phyloP scores from a whole-genome alignment of 2,888 invertebrate species.

The Cylloceria caligata region DNA sequence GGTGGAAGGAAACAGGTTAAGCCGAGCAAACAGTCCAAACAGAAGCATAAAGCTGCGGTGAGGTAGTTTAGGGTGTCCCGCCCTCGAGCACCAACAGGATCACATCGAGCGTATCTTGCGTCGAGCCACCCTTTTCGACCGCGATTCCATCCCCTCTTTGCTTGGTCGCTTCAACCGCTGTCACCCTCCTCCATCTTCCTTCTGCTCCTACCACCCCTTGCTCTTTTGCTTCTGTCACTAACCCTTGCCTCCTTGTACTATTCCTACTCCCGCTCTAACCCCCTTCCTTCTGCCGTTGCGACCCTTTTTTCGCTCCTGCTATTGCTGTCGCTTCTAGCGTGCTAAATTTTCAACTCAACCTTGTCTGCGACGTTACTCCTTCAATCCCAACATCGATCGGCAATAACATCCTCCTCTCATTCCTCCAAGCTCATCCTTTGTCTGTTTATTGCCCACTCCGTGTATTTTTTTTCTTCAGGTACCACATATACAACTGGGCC shows the following conservation, averaged over 20 bases:
- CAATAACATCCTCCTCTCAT: slow-evolving; percentile 24
- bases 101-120: slow-evolving; percentile 40
- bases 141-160: slow-evolving; percentile 19
- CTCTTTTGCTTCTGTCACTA: slow-evolving; percentile 34
- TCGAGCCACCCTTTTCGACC: slow-evolving; percentile 50
- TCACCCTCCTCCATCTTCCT: slow-evolving; percentile 42
- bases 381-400: slow-evolving; percentile 23
- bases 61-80: slow-evolving; percentile 51
- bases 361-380: neutral
- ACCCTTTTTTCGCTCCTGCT: neutral
- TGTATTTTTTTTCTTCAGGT: neutral
- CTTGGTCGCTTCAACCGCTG: slow-evolving; percentile 31
- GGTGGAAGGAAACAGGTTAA: slow-evolving; percentile 59
- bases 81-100: slow-evolving; percentile 43
- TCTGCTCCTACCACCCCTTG: slow-evolving; percentile 1
- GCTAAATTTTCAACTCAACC: slow-evolving; percentile 22
- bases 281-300: neutral
- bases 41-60: slow-evolving; percentile 64
- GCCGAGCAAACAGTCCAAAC: slow-evolving; percentile 65
- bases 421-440: neutral
- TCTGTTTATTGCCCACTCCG: neutral
- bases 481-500: neutral
- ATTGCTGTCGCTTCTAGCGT: neutral
- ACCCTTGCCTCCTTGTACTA: slow-evolving; percentile 7
- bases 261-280: neutral